Conservation (phyloP, 2,888 invertebrate genomes). For the Stratiomys singularior region DNA sequence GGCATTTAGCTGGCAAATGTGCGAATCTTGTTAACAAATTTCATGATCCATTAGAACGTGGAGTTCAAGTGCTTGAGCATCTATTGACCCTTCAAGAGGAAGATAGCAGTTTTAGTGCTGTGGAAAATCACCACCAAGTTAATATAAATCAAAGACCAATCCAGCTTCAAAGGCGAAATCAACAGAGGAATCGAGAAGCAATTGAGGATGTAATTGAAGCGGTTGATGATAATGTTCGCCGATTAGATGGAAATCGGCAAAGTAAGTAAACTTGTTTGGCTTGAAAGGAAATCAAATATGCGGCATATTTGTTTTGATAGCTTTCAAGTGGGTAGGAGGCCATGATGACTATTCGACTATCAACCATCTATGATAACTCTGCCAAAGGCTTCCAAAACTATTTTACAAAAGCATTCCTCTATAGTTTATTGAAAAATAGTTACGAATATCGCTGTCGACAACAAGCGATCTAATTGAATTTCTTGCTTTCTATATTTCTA, state of each 20-base stretch:
- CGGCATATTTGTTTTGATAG: too few species aligned
- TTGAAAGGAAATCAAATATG: not conserved
- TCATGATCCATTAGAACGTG: conserved; percentile 65
- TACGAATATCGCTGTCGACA: too few species aligned
- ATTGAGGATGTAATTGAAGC: conserved; percentile 48
- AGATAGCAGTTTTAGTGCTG: conserved; percentile 56
- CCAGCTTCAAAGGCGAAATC: conserved; percentile 24
- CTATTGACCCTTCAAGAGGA: conserved; percentile 70
- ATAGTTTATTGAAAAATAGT: too few species aligned
- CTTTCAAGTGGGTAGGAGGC: too few species aligned
- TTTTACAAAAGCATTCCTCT: too few species aligned
- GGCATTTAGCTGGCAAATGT: conserved; percentile 73
- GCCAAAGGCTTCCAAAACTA: too few species aligned
- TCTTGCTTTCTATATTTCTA: too few species aligned
- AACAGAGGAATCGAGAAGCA: conserved; percentile 57
- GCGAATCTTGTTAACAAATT: conserved; percentile 67
- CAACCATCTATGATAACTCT: too few species aligned
- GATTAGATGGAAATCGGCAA: not conserved
- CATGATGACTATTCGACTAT: too few species aligned
- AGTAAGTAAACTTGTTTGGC: conserved; percentile 39
- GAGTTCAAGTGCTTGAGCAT: conserved; percentile 72
- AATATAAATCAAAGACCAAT: not conserved
- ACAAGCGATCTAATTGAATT: too few species aligned
- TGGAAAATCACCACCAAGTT: conserved; percentile 53
- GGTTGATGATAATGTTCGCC: not conserved